phyloP scores from a whole-genome alignment of 2,797 vertebrate genomes.

The Pempheris klunzingeri region DNA sequence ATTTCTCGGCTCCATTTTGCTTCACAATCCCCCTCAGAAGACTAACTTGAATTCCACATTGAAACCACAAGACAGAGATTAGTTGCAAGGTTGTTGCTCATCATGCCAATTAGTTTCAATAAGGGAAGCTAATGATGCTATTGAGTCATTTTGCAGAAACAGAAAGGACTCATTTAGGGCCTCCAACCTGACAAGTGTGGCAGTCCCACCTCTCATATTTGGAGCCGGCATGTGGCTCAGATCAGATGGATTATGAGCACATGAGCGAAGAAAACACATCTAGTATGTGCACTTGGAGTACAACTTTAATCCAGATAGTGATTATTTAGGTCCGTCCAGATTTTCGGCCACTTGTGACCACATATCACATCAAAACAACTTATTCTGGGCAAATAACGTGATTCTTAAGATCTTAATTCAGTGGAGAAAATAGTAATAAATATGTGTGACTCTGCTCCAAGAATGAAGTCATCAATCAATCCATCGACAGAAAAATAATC shows the following conservation, averaged over 20 bases:
- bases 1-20: neutral
- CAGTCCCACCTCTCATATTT: neutral
- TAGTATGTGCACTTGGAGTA: no score
- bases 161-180: conserved; percentile 13
- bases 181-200: neutral
- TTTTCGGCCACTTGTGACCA: neutral
- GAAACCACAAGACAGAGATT: conserved; percentile 60
- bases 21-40: conserved; percentile 11
- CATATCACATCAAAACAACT: neutral
- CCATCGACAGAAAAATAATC: no score
- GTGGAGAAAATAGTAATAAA: no score
- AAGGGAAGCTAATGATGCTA: conserved; percentile 34
- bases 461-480: no score
- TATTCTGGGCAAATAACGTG: neutral
- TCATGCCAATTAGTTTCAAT: conserved; percentile 47
- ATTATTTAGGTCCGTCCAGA: neutral
- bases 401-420: neutral
- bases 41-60: conserved; percentile 26
- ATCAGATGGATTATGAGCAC: no score
- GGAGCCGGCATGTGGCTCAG: no score
- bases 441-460: no score
- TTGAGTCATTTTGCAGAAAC: conserved; percentile 10
- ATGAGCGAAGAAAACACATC: no score
- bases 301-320: neutral
- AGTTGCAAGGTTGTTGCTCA: conserved; percentile 45